Evolutionary conservation across 2,888 invertebrate species (phyloP).

Genomic region (Deilephila elpenor): DNA sequence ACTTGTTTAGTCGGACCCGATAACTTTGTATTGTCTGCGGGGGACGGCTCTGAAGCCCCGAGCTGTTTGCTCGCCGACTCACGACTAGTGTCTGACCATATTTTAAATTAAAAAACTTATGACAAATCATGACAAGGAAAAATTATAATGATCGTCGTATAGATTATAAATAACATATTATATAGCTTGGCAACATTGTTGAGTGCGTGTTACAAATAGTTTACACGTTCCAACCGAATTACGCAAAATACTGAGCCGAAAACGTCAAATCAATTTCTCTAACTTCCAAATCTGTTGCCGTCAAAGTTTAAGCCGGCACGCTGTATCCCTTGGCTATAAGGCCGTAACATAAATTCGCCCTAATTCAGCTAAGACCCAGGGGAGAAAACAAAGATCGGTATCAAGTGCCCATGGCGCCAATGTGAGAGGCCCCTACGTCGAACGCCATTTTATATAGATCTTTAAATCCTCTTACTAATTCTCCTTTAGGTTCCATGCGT

Average conservation of each 20-base stretch:
- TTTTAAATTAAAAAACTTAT: constrained; percentile 15
- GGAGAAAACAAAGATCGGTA: constrained; percentile 81
- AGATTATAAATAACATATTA: background rate
- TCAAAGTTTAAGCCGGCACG: constrained; percentile 55
- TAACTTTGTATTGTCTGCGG: constrained; percentile 77
- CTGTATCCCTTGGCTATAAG: constrained; percentile 59
- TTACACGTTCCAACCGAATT: constrained; percentile 3
- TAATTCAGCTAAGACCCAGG: constrained; percentile 78
- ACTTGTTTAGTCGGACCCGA: constrained; percentile 78
- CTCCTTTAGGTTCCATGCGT: constrained; percentile 53
- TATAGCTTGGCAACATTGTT: background rate
- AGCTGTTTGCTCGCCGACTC: constrained; percentile 51
- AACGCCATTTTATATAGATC: constrained; percentile 62
- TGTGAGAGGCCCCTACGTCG: constrained; percentile 69
- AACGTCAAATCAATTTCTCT: constrained; percentile 42
- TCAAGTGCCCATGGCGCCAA: constrained; percentile 76
- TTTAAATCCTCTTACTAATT: constrained; percentile 61
- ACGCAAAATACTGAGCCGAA: constrained; percentile 1
- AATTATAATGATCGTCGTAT: background rate
- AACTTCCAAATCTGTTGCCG: constrained; percentile 52
- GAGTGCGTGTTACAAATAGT: background rate
- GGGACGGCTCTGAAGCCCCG: constrained; percentile 56
- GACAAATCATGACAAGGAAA: constrained; percentile 25
- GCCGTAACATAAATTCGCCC: constrained; percentile 75
- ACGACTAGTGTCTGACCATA: constrained; percentile 19